Evolutionary conservation across 2,888 invertebrate species (phyloP), one percentile per base, ranked within the genome.

Genomic region (Hemaris fuciformis): DNA sequence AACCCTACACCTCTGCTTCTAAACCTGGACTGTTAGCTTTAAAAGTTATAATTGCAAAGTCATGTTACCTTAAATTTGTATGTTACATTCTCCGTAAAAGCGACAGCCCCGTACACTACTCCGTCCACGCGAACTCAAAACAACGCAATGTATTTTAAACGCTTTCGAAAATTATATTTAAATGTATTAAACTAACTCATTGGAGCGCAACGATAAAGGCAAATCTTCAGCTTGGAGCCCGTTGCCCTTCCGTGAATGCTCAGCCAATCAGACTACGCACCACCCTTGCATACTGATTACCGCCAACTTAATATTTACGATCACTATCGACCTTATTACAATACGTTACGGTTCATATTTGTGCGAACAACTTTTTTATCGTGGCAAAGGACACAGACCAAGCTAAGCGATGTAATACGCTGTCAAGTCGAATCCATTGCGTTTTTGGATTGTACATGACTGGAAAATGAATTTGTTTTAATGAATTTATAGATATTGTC

Each of bases 221-320:
- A 80, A 88, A 85, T 86, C 87, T 85, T 84, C 83, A 75, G 77
- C 82, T 76, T 69, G 72, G 76, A 78, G 10, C 81, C 79, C 66
- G 60, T n/a, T 57, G 61, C 76, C 79, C 79, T 75, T 73, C 78
- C 75, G 75, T 79, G 76, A 78, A 77, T 76, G 77, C 77, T 80
- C 79, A 72, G 81, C 88, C 90, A 89, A 90, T 89, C 90, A 89
- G 85, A 81, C 83, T 18, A 76, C 66, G 66, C 64, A 65, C 80
- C 69, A 87, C 81, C 68, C 67, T 72, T 73, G 90, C 85, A 91
- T 91, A 91, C 87, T 85, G 84, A 91, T 87, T 69, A 67, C 45
- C 56, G 4, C 63, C 72, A 66, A 73, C 53, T 43, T 62, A 68
- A 63, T 58, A 57, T 63, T 64, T 68, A 48, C 72, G 25, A 15